These are phyloP conservation scores for Caenorhabditis zanzibari DNA, from an alignment of 2,888 invertebrate species.

Conservation along the genomic window DNA sequence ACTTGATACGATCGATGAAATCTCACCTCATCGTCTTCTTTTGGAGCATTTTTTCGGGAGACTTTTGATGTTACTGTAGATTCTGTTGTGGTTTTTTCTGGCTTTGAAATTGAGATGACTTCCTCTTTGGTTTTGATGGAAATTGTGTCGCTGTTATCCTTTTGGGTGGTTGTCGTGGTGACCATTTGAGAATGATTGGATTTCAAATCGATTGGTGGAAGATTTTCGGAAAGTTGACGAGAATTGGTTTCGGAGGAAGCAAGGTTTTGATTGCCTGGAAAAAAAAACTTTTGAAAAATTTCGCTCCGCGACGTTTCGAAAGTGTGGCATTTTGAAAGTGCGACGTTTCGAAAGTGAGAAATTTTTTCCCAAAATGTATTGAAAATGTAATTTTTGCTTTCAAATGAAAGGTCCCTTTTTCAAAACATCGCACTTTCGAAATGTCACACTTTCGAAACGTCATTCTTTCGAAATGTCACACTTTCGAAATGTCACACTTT, in stretches of 20 bases:
- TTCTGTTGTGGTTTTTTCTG: slow-evolving; percentile 47
- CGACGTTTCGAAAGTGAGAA: too few relatives aligned
- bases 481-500: too few relatives aligned
- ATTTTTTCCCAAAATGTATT: too few relatives aligned
- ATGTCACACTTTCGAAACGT: too few relatives aligned
- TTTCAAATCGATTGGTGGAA: slow-evolving; percentile 53
- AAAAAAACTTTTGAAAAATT: too few relatives aligned
- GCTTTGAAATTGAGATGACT: slow-evolving; percentile 54
- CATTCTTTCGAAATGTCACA: too few relatives aligned
- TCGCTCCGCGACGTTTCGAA: too few relatives aligned
- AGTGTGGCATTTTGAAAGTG: too few relatives aligned
- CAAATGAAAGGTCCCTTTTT: too few relatives aligned
- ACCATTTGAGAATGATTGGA: slow-evolving; percentile 22
- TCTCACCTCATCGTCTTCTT: slow-evolving; percentile 44
- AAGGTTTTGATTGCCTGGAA: slow-evolving; percentile 24
- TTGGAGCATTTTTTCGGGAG: slow-evolving; percentile 14
- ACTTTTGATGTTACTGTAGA: slow-evolving; percentile 29
- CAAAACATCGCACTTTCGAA: too few relatives aligned
- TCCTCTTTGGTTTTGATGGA: slow-evolving; percentile 59
- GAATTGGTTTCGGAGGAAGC: slow-evolving; percentile 13
- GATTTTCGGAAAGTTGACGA: slow-evolving; percentile 14
- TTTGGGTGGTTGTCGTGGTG: neutral
- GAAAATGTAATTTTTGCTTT: too few relatives aligned
- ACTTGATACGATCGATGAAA: slow-evolving; percentile 58
- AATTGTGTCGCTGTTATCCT: slow-evolving; percentile 37